A percentile compares a stretch with the other conserved stretches of the same genome.
Conservation (phyloP, 2,888 invertebrate species). For the Plagiodera versicolora region DNA sequence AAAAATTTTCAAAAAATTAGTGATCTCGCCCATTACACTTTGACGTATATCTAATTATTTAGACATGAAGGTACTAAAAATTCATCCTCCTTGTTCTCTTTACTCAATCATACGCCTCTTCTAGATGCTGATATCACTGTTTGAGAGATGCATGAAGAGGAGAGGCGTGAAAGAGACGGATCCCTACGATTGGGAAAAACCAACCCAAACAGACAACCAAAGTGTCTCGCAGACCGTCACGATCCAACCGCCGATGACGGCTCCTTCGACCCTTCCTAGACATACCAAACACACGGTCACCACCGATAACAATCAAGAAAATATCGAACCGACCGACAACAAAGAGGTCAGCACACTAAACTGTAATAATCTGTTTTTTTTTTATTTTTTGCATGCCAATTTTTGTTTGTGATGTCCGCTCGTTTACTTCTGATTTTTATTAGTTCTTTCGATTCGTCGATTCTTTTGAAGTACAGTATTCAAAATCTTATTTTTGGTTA, state of each 20-base stretch:
- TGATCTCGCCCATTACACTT: too few species aligned
- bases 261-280: constrained; percentile 43
- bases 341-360: constrained; percentile 55
- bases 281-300: constrained; percentile 57
- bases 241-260: constrained; percentile 39
- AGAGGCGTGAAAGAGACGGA: constrained; percentile 88
- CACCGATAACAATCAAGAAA: constrained; percentile 67
- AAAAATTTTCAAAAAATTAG: too few species aligned
- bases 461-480: too few species aligned
- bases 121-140: constrained; percentile 79
- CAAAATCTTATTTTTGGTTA: too few species aligned
- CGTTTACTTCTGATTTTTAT: not conserved
- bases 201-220: constrained; percentile 48
- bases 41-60: too few species aligned
- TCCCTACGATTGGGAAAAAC: constrained; percentile 95
- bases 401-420: not conserved
- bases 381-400: too few species aligned
- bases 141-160: constrained; percentile 92
- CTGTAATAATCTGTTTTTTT: constrained; percentile 23
- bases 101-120: too few species aligned
- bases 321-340: constrained; percentile 68
- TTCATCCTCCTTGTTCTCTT: too few species aligned
- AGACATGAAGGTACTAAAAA: too few species aligned
- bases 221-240: constrained; percentile 42
- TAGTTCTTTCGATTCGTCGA: not conserved